These are phyloP conservation scores for Cyclargus thomasi DNA, from an alignment of 1,140 invertebrate genomes.

Conservation along the genomic window DNA sequence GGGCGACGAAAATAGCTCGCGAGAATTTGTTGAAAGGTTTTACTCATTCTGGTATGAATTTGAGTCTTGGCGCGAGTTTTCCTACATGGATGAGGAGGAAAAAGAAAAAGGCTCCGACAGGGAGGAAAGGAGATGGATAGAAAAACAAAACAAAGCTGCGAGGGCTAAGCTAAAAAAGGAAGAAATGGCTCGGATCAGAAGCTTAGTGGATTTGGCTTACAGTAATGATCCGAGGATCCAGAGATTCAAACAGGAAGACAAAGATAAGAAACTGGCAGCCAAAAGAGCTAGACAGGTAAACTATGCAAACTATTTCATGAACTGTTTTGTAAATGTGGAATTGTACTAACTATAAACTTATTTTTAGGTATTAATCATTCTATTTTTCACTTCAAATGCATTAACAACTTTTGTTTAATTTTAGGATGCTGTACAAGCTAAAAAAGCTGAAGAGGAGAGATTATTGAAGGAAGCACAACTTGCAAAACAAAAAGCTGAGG, in stretches of 20 bases:
- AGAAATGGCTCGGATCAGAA: conserved; percentile 93
- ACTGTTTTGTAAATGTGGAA: too few species aligned
- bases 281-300: conserved; percentile 88
- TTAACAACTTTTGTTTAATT: conserved; percentile 27
- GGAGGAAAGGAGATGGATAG: conserved; percentile 97
- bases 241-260: conserved; percentile 95
- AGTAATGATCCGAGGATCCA: conserved; percentile 93
- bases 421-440: conserved; percentile 88
- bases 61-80: conserved; percentile 99
- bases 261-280: conserved; percentile 90
- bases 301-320: background rate
- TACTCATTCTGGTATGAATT: conserved; percentile 97
- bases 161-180: conserved; percentile 96
- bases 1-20: conserved; percentile 82
- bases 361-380: background rate
- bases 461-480: conserved; percentile 81
- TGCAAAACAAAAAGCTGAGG: conserved; percentile 89
- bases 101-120: conserved; percentile 97
- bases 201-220: conserved; percentile 95
- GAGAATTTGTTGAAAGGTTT: conserved; percentile 88
- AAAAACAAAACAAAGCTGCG: conserved; percentile 96
- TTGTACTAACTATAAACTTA: too few species aligned
- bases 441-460: conserved; percentile 89
- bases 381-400: background rate
- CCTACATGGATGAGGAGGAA: conserved; percentile 99